A percentile compares a stretch with the other conserved stretches of the same genome.
Evolutionary conservation across 1,140 invertebrate species (phyloP).

Genomic region (Camponotus floridanus): DNA sequence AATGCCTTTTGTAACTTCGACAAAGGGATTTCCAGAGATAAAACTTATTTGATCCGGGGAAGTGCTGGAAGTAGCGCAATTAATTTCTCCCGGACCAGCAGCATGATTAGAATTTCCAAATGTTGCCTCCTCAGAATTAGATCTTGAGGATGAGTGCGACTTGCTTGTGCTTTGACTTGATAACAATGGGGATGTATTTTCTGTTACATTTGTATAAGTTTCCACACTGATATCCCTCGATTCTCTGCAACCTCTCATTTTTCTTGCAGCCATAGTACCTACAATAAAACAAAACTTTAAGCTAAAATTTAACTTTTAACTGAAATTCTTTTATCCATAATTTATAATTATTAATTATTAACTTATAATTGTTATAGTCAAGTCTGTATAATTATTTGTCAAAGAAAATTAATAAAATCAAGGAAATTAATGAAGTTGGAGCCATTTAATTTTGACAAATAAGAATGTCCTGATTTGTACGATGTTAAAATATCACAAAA

Average conservation of each 20-base stretch:
- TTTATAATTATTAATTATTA: neutral
- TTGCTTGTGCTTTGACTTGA: slow-evolving; percentile 78
- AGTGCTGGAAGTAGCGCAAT: slow-evolving; percentile 80
- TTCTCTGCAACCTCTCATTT: slow-evolving; percentile 87
- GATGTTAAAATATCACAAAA: neutral
- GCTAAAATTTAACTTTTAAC: no score
- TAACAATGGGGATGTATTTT: slow-evolving; percentile 80
- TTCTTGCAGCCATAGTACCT: slow-evolving; percentile 82
- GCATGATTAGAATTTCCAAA: slow-evolving; percentile 82
- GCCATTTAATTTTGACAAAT: neutral
- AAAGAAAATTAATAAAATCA: neutral
- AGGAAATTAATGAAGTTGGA: neutral
- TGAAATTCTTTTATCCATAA: neutral
- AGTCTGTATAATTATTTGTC: neutral
- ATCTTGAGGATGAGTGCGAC: slow-evolving; percentile 79
- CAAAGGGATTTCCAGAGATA: slow-evolving; percentile 98
- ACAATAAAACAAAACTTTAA: neutral
- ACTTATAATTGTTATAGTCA: neutral
- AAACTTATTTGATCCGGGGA: slow-evolving; percentile 91
- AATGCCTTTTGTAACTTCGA: slow-evolving; percentile 98
- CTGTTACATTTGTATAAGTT: slow-evolving; percentile 87
- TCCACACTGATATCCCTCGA: slow-evolving; percentile 89
- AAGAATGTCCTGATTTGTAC: neutral
- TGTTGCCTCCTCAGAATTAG: slow-evolving; percentile 84
- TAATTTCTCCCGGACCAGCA: slow-evolving; percentile 81